Evolutionary conservation across 2,113 vertebrate genomes (phyloP).

Genomic region (Psophia crepitans): DNA sequence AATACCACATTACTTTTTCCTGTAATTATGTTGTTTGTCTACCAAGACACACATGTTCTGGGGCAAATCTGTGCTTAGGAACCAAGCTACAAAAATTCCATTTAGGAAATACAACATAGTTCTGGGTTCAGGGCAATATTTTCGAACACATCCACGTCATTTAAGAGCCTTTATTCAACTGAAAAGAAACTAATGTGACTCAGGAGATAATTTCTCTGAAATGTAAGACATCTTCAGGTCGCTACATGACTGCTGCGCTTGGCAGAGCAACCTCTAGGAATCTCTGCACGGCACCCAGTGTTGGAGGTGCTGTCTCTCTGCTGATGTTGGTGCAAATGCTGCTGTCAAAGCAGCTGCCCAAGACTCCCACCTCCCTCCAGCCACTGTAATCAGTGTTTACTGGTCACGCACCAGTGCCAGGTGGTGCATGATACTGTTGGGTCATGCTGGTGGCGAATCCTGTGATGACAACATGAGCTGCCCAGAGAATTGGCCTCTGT

Average conservation of each 20-base stretch:
- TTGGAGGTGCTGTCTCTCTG: background rate
- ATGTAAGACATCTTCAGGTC: background rate
- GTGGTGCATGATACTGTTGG: background rate
- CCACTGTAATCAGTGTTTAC: background rate
- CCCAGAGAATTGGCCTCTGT: background rate
- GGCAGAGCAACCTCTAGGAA: background rate
- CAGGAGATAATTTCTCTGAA: background rate
- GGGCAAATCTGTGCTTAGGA: background rate
- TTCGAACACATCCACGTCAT: background rate
- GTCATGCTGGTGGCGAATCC: background rate
- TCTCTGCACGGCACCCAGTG: fast-evolving
- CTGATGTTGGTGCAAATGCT: background rate
- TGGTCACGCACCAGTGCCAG: background rate
- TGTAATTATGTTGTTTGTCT: background rate
- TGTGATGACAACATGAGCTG: background rate
- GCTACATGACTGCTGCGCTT: background rate
- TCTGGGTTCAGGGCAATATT: background rate
- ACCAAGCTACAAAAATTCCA: background rate
- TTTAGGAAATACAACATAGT: background rate
- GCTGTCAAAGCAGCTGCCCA: background rate
- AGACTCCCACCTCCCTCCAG: background rate
- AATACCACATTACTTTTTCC: background rate
- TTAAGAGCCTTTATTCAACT: background rate
- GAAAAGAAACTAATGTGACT: background rate
- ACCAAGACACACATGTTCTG: background rate